Evolutionary conservation across 2,113 vertebrate species (phyloP), one percentile per base, ranked within the genome.

Genomic region (Struthio camelus): DNA sequence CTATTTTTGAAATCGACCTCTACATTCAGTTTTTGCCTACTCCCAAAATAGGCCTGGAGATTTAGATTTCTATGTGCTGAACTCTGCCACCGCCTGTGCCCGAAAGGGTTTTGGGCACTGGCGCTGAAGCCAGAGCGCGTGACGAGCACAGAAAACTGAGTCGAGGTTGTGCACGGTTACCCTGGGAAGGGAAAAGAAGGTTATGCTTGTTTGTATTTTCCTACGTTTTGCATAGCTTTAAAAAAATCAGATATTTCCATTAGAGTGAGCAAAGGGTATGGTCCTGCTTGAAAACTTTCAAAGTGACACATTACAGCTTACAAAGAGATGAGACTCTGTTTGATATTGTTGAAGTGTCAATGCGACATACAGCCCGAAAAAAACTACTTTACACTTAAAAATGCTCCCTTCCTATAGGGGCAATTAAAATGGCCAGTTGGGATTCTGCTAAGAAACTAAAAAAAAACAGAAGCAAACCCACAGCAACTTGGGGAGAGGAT

Each of bases 401-500:
- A 59, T 56, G 15, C 16, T 56, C 51, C 32, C 17, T 81, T 91
- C 56, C 81, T 32, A 59, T 9, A 51, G 42, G 32, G 34, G n/a
- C 1, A 2, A 15, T 32, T 59, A 46, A 91, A 89, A 76, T 30
- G 66, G 14, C 32, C 14, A 10, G 25, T 56, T n/a, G 17, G 30
- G 70, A 36, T 87, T 84, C 78, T 79, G 38, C 80, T 51, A 8
- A 0, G 0, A 81, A 69, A 89, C 65, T 62, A 36, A 62, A 67
- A 91, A 73, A 87, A 56, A 40, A 50, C 36, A 62, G 78, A 86
- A 89, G 28, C n/a, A n/a, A 93, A 71, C 12, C 13, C 6, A 0
- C 58, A 51, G n/a, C 1, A 0, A 62, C 30, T 73, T 38, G 7
- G 1, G 9, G 72, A 87, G 59, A 38, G 11, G 1, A 1, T 67